Base-by-base conservation (phyloP, 2,797 vertebrate species). In the Psittacula derbiana region DNA sequence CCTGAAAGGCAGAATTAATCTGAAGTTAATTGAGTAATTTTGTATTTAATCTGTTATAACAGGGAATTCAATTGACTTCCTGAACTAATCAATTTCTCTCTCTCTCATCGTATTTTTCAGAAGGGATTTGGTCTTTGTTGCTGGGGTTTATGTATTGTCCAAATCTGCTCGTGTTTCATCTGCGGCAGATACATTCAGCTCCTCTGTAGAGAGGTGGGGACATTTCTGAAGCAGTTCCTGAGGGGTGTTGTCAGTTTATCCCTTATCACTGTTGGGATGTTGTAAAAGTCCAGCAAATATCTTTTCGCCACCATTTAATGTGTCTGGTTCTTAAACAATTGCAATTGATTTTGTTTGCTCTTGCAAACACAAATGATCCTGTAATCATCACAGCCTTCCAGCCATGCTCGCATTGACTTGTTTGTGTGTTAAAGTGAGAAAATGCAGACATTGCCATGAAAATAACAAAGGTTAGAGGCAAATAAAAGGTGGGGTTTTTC, bases 341-440 rank as follows among this genome's bases (percentile, higher is more conserved):
- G 80, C 94, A 67, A 97, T 95, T 96, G 96, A 97, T 98, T 97
- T 95, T 97, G 93, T 94, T 96, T 96, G 96, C 90, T 96, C 90
- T 94, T 93, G 88, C 95, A 97, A 97, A 96, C 78, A 93, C 27
- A 72, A 97, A 97, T 98, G 97, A 97, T 93, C 86, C 90, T 13
- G 1, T 80, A 93, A 97, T 96, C 95, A 97, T 96, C 93, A 93
- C 76, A 72, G 96, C 95, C 95, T 97, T 81, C 90, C 86, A 95
- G 94, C 83, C 88, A 76, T 50, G 74, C 92, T 95, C 65, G 67
- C 44, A 38, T 88, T 91, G 95, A 90, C 93, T 92, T 94, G 64
- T 93, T 93, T 92, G 70, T 89, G 38, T 94, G 96, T 93, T 49
- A 78, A 65, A 90, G 84, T 16, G 90, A 94, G 87, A 92, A 95